phyloP scores from a whole-genome alignment of 2,888 invertebrate species.

The Palloptera scutellata region DNA sequence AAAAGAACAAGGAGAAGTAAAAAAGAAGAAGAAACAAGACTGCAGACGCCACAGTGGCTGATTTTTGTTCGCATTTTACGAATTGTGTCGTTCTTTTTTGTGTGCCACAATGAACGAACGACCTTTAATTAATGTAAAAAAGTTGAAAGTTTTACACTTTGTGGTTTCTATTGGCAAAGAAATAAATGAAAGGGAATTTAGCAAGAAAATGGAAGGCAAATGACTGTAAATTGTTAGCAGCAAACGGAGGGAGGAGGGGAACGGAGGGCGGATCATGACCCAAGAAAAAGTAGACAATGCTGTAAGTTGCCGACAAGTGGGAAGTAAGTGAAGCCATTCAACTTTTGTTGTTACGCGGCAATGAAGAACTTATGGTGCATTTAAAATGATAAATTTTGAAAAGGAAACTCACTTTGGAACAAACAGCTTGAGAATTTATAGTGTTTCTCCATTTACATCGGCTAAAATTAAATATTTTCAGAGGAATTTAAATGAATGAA shows the following conservation, averaged over 20 bases:
- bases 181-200: background rate
- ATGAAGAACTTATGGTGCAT: too few relatives aligned
- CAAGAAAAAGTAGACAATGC: background rate
- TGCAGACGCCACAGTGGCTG: constrained; percentile 6
- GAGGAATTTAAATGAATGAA: too few relatives aligned
- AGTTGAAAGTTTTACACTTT: constrained; percentile 21
- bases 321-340: too few relatives aligned
- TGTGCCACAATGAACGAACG: constrained; percentile 13
- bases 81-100: background rate
- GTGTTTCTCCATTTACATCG: too few relatives aligned
- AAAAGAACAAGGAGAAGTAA: background rate
- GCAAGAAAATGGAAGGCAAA: background rate
- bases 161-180: constrained; percentile 16
- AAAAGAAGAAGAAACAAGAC: background rate
- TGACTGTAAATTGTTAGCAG: background rate
- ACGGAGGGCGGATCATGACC: background rate
- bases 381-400: too few relatives aligned
- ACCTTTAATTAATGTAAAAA: constrained; percentile 29
- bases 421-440: too few relatives aligned
- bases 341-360: too few relatives aligned
- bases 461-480: too few relatives aligned
- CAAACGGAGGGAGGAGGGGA: background rate
- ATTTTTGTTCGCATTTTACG: background rate
- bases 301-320: background rate
- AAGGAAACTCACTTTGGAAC: too few relatives aligned